Conservation (phyloP, 2,888 invertebrate genomes). For the Troides aeacus region DNA sequence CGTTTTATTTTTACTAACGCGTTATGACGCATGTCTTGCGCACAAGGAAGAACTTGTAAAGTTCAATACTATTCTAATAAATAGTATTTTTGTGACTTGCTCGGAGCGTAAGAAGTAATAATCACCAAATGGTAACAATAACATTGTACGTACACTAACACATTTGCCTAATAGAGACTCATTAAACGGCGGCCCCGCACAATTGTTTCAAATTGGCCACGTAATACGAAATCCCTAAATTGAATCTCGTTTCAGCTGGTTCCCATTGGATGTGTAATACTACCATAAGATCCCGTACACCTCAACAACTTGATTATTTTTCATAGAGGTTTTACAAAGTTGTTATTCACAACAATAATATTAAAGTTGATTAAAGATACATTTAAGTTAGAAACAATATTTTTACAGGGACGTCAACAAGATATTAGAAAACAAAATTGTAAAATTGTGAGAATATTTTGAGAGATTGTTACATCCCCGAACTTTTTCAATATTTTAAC, state of each 20-base stretch:
- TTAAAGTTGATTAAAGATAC: too few relatives aligned
- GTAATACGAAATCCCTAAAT: slow-evolving; percentile 58
- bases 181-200: slow-evolving; percentile 54
- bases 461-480: too few relatives aligned
- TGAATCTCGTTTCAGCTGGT: slow-evolving; percentile 63
- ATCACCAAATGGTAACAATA: slow-evolving; percentile 5
- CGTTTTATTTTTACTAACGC: too few relatives aligned
- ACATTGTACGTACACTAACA: slow-evolving; percentile 29
- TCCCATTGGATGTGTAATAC: slow-evolving; percentile 40
- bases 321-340: neutral
- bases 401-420: too few relatives aligned
- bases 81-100: neutral
- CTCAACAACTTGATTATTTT: neutral
- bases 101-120: slow-evolving; percentile 6
- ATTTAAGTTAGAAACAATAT: too few relatives aligned
- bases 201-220: slow-evolving; percentile 66
- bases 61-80: too few relatives aligned
- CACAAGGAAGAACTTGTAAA: too few relatives aligned
- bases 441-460: too few relatives aligned
- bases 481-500: too few relatives aligned
- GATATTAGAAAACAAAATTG: too few relatives aligned
- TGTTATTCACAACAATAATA: neutral
- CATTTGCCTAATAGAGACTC: slow-evolving; percentile 53
- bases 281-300: neutral
- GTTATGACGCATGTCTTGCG: too few relatives aligned